These are phyloP conservation scores for Exephanes ischioxanthus DNA, from an alignment of 2,888 invertebrate genomes.

Conservation along the genomic window DNA sequence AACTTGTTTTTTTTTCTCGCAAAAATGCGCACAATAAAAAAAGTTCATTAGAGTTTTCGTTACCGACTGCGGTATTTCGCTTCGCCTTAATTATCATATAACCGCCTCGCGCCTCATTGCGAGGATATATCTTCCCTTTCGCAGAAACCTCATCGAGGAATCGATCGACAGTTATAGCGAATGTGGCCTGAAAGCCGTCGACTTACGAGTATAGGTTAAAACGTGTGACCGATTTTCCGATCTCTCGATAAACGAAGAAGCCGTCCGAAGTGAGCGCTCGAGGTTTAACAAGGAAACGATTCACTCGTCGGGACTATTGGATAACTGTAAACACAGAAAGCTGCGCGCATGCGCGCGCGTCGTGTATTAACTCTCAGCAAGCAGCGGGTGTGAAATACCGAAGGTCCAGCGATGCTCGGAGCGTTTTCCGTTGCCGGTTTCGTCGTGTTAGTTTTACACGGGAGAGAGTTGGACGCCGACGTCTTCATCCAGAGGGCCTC, in stretches of 20 bases:
- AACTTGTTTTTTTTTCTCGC: no score
- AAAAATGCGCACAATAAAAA: no score
- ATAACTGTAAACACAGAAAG: conserved; percentile 64
- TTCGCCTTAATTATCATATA: no score
- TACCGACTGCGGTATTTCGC: no score
- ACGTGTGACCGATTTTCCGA: conserved; percentile 19
- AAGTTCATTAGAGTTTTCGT: no score
- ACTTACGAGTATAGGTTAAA: not conserved
- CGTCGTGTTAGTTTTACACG: conserved; percentile 6
- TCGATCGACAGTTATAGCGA: not conserved
- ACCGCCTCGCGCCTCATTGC: no score
- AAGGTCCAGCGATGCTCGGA: conserved; percentile 14
- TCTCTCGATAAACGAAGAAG: not conserved
- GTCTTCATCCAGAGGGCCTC: conserved; percentile 56
- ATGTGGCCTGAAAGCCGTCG: not conserved
- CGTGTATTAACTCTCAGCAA: conserved; percentile 43
- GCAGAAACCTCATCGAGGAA: not conserved
- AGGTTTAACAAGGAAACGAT: conserved; percentile 51
- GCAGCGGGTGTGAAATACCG: conserved; percentile 54
- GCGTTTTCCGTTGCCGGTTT: conserved; percentile 21
- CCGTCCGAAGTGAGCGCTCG: not conserved
- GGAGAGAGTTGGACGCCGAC: conserved; percentile 46
- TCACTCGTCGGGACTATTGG: conserved; percentile 63
- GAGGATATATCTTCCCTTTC: not conserved
- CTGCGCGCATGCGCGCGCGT: conserved; percentile 24